Evolutionary conservation across 1,140 invertebrate genomes (phyloP).

Genomic region (Tetramorium alpestre): DNA sequence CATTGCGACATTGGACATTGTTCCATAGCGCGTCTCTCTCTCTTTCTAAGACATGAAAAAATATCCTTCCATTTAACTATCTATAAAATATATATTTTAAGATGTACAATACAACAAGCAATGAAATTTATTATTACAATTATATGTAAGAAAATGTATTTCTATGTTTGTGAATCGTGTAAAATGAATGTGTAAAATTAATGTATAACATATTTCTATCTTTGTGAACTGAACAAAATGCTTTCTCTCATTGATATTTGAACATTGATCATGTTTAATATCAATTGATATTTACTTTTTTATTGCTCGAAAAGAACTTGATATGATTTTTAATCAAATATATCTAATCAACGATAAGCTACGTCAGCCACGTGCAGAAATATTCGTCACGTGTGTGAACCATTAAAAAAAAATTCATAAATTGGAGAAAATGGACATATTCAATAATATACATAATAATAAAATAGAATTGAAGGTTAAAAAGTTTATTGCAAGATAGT

Average conservation of each 20-base stretch:
- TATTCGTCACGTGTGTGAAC: neutral
- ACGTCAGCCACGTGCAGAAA: neutral
- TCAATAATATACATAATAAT: neutral
- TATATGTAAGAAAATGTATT: neutral
- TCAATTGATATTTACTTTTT: neutral
- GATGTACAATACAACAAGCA: neutral
- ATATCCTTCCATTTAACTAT: neutral
- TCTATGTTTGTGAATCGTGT: neutral
- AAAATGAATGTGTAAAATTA: too few relatives aligned
- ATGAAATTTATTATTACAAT: neutral
- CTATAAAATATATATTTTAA: neutral
- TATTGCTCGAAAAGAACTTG: neutral
- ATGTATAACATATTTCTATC: neutral
- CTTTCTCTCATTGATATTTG: neutral
- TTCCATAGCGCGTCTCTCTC: neutral
- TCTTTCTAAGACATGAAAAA: neutral
- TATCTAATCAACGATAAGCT: neutral
- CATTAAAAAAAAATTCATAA: neutral
- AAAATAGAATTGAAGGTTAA: neutral
- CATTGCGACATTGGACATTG: neutral
- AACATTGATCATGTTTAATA: neutral
- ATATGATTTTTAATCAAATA: neutral
- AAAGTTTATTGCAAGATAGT: neutral
- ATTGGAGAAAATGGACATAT: neutral
- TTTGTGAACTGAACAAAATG: neutral